phyloP scores from a whole-genome alignment of 2,888 invertebrate species.

The Acanthosepion pharaonis region DNA sequence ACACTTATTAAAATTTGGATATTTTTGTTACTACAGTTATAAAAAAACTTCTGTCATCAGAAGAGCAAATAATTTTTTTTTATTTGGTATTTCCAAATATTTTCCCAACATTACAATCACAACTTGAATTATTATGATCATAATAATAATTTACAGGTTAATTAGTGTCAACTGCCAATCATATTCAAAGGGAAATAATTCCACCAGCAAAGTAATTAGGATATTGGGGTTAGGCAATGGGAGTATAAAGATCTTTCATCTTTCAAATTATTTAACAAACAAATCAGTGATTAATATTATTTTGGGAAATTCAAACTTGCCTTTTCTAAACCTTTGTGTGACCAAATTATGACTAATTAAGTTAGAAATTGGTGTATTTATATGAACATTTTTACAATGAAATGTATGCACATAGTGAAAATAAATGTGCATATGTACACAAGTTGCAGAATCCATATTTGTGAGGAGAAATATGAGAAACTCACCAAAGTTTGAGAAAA shows the following conservation, averaged over 20 bases:
- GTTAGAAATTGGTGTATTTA: not conserved
- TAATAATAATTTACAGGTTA: not conserved
- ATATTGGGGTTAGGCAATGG: not conserved
- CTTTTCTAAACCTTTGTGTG: not conserved
- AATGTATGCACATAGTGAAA: too few species aligned
- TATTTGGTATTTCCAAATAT: too few species aligned
- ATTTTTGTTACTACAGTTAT: not conserved
- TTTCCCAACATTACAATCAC: not conserved
- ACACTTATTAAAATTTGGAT: not conserved
- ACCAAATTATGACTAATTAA: not conserved
- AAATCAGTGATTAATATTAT: not conserved
- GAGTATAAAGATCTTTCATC: not conserved
- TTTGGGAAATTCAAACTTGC: not conserved
- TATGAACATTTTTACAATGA: too few species aligned
- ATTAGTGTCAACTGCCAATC: slow-evolving; percentile 33
- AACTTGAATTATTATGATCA: not conserved
- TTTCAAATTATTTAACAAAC: not conserved
- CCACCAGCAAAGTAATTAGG: not conserved
- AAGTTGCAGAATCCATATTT: not conserved
- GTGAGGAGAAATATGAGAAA: too few species aligned
- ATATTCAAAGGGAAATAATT: not conserved
- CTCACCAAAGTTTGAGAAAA: too few species aligned
- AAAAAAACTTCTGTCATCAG: not conserved
- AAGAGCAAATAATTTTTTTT: not conserved
- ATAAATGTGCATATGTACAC: not conserved